A percentile compares a stretch with the other conserved stretches of the same genome.
These are phyloP conservation scores for Oscheius sp. DNA, from an alignment of 2,888 invertebrate genomes.

Conservation along the genomic window DNA sequence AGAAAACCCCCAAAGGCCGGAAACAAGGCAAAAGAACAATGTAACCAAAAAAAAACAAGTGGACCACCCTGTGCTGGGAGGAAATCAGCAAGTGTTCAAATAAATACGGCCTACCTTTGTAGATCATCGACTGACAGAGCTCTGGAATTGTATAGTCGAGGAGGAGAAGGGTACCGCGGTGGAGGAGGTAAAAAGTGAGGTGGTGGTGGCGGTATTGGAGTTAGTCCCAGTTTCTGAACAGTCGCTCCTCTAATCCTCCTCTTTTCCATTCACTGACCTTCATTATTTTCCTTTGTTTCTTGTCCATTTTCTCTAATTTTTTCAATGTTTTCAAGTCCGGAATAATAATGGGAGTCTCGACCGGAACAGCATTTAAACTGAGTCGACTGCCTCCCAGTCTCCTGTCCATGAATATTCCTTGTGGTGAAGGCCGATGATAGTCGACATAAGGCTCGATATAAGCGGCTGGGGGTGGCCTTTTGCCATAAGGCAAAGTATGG, in stretches of 20 bases:
- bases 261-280: slow-evolving; percentile 35
- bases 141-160: slow-evolving; percentile 39
- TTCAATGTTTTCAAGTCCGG: slow-evolving; percentile 57
- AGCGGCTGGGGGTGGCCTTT: slow-evolving; percentile 15
- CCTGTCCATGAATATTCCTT: slow-evolving; percentile 13
- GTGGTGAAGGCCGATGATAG: slow-evolving; percentile 12
- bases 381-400: slow-evolving; percentile 42
- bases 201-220: slow-evolving; percentile 41
- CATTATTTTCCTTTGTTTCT: slow-evolving; percentile 55
- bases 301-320: slow-evolving; percentile 58
- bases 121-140: slow-evolving; percentile 51
- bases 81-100: too few relatives aligned
- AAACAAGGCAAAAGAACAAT: not conserved
- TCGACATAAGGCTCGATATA: slow-evolving; percentile 29
- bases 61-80: too few relatives aligned
- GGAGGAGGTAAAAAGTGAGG: slow-evolving; percentile 27
- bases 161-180: slow-evolving; percentile 27
- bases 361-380: slow-evolving; percentile 49
- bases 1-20: not conserved
- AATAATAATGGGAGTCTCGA: slow-evolving; percentile 40
- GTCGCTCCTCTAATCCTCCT: not conserved
- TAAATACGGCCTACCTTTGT: slow-evolving; percentile 7
- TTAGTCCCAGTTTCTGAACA: slow-evolving; percentile 24
- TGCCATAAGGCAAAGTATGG: slow-evolving; percentile 22
- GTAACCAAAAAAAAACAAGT: too few relatives aligned